Percentiles rank a stretch among this genome's conserved stretches.
Evolutionary conservation across 2,888 invertebrate genomes (phyloP).

Genomic region (Chrysolina americana): DNA sequence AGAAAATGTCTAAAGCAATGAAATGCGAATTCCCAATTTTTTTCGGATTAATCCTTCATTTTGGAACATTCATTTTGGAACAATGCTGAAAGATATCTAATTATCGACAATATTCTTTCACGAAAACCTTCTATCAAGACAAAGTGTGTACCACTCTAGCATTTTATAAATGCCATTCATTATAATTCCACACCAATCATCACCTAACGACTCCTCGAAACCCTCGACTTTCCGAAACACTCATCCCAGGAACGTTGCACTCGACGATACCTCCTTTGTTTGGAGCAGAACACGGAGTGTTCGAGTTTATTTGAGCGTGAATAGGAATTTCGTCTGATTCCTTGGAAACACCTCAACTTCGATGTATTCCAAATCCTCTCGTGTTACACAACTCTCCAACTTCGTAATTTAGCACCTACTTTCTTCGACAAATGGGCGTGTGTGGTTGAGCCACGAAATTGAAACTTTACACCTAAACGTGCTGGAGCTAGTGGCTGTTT

Average conservation of each 20-base stretch:
- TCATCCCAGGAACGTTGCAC: not conserved
- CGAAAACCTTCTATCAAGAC: too few species aligned
- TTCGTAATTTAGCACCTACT: slow-evolving; percentile 32
- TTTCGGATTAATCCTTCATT: too few species aligned
- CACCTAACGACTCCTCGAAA: not conserved
- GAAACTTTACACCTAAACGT: slow-evolving; percentile 7
- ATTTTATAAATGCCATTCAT: not conserved
- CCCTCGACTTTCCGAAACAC: not conserved
- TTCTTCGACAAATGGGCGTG: slow-evolving; percentile 28
- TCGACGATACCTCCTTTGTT: not conserved
- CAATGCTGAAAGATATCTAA: too few species aligned
- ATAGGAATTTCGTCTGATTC: slow-evolving; percentile 20
- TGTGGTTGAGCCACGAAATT: slow-evolving; percentile 12
- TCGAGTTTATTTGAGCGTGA: not conserved
- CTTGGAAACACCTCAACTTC: slow-evolving; percentile 19
- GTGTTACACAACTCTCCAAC: slow-evolving; percentile 27
- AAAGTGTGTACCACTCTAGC: too few species aligned
- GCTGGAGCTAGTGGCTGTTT: not conserved
- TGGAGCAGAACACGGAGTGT: not conserved
- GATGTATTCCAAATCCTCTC: slow-evolving; percentile 25
- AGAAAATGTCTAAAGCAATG: too few species aligned
- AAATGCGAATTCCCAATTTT: too few species aligned
- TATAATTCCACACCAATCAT: not conserved
- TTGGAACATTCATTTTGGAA: too few species aligned
- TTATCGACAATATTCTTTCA: too few species aligned